A percentile compares a stretch with the other conserved stretches of the same genome.
phyloP scores from a whole-genome alignment of 2,888 invertebrate species.

The Clepsis dumicolana region DNA sequence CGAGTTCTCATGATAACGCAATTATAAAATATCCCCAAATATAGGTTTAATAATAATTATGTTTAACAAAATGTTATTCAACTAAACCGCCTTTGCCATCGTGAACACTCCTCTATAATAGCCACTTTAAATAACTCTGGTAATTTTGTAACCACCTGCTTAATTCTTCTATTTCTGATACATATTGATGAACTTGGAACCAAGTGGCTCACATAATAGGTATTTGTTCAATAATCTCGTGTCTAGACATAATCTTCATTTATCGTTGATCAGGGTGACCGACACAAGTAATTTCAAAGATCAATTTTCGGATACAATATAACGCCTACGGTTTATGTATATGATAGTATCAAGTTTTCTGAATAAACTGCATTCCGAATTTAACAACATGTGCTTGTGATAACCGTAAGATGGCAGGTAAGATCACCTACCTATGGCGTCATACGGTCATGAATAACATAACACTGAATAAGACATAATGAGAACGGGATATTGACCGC shows the following conservation, averaged over 20 bases:
- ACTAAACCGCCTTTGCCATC: background rate
- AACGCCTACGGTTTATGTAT: no score
- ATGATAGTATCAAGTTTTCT: no score
- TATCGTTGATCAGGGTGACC: background rate
- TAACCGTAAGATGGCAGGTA: no score
- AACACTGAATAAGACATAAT: no score
- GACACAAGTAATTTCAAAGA: background rate
- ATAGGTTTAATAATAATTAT: no score
- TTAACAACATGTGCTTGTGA: no score
- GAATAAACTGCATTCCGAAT: no score
- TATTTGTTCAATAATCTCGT: background rate
- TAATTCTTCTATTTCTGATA: background rate
- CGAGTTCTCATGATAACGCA: no score
- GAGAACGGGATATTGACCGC: no score
- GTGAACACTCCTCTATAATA: background rate
- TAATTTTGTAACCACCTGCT: background rate
- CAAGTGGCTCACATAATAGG: background rate
- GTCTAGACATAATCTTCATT: slow-evolving; percentile 1
- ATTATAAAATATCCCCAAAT: no score
- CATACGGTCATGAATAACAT: no score
- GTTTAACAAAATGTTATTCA: background rate
- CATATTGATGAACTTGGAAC: background rate
- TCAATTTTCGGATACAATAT: background rate
- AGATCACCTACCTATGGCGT: no score
- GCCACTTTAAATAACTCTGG: background rate